phyloP scores from a whole-genome alignment of 2,113 vertebrate species.

The Thinocorus orbignyianus region DNA sequence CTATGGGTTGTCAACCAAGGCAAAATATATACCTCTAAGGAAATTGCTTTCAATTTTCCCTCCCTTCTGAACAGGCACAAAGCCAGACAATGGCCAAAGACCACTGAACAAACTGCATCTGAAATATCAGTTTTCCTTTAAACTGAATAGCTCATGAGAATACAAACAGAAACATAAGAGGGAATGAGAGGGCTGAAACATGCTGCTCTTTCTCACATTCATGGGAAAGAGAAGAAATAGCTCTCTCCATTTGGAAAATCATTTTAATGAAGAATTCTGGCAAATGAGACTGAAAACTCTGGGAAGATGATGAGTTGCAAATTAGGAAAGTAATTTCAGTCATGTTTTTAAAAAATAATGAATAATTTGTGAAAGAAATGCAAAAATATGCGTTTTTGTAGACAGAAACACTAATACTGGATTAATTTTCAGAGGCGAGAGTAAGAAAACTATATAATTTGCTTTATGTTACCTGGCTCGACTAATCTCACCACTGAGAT shows the following conservation, averaged over 20 bases:
- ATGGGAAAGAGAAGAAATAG: not conserved
- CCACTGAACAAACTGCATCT: not conserved
- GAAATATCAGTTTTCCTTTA: constrained; percentile 16
- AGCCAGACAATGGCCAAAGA: constrained; percentile 4
- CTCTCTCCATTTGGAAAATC: not conserved
- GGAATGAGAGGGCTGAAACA: not conserved
- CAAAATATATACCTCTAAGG: constrained; percentile 15
- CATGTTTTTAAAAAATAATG: not conserved
- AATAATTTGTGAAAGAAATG: not conserved
- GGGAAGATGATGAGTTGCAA: constrained; percentile 2
- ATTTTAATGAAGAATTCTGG: not conserved
- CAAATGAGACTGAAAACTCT: not conserved
- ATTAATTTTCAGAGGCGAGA: not conserved
- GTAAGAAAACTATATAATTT: not conserved
- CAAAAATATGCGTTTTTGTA: too few relatives aligned
- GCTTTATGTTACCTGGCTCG: not conserved
- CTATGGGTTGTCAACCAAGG: not conserved
- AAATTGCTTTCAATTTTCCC: not conserved
- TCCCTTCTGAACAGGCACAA: not conserved
- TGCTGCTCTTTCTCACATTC: not conserved
- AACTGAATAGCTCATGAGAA: not conserved
- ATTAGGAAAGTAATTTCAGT: not conserved
- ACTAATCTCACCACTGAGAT: not conserved
- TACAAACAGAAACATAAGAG: not conserved
- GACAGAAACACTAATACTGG: not conserved